Evolutionary conservation across 2,113 vertebrate genomes (phyloP).

Genomic region (Crotophaga sulcirostris): DNA sequence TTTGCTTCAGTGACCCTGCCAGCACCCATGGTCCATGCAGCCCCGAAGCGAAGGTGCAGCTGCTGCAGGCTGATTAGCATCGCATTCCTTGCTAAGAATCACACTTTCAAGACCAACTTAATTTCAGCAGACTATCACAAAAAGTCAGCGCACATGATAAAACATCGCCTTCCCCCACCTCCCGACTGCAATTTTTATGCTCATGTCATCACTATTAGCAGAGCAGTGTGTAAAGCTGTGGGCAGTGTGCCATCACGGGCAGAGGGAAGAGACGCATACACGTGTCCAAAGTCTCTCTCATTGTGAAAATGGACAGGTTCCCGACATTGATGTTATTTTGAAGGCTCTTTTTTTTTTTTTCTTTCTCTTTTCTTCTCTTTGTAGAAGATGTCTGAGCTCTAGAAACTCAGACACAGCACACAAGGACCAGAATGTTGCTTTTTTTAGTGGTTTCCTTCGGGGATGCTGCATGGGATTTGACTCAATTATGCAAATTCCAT

Average conservation of each 20-base stretch:
- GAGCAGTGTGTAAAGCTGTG: not conserved
- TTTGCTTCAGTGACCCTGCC: not conserved
- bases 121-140: not conserved
- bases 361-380: not conserved
- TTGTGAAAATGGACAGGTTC: not conserved
- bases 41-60: not conserved
- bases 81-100: not conserved
- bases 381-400: slow-evolving; percentile 3
- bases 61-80: not conserved
- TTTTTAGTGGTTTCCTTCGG: slow-evolving; percentile 53
- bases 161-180: not conserved
- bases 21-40: not conserved
- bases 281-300: not conserved
- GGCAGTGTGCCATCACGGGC: not conserved
- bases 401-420: slow-evolving; percentile 39
- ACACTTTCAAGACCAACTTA: not conserved
- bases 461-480: slow-evolving; percentile 56
- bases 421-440: slow-evolving; percentile 30
- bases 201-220: not conserved
- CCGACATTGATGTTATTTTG: not conserved
- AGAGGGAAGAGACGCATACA: not conserved
- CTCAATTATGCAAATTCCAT: slow-evolving; percentile 62
- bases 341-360: not conserved
- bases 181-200: not conserved
- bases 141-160: not conserved